phyloP scores from a whole-genome alignment of 2,113 vertebrate species.

The Halcyon senegalensis region DNA sequence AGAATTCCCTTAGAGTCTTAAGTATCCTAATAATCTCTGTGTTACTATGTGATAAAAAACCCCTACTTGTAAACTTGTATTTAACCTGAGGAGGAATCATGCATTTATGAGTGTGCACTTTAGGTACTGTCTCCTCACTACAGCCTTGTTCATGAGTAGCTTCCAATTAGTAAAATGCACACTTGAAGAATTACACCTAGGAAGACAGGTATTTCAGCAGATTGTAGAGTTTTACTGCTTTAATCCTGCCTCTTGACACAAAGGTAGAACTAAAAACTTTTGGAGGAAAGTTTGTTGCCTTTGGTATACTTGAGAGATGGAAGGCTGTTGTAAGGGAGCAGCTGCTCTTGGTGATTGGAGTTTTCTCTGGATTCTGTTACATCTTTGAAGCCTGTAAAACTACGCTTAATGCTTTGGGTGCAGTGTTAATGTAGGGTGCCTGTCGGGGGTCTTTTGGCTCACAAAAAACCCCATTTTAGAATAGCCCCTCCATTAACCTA shows the following conservation, averaged over 20 bases:
- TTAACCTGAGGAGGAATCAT: neutral
- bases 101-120: neutral
- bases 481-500: neutral
- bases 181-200: neutral
- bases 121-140: neutral
- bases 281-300: neutral
- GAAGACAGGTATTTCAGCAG: neutral
- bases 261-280: neutral
- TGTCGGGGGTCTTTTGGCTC: neutral
- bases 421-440: neutral
- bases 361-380: neutral
- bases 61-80: fast-evolving
- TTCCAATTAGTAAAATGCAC: constrained; percentile 1
- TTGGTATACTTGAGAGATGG: neutral
- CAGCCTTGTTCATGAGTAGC: neutral
- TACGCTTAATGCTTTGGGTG: neutral
- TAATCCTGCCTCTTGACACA: neutral
- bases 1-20: neutral
- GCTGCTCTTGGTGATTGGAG: neutral
- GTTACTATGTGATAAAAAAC: neutral
- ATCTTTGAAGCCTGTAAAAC: neutral
- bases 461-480: neutral
- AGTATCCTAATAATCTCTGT: neutral
- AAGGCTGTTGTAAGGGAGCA: neutral
- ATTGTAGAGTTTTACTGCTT: neutral